These are phyloP conservation scores for Telmatherina bonti DNA, from an alignment of 2,797 vertebrate genomes.

Conservation along the genomic window DNA sequence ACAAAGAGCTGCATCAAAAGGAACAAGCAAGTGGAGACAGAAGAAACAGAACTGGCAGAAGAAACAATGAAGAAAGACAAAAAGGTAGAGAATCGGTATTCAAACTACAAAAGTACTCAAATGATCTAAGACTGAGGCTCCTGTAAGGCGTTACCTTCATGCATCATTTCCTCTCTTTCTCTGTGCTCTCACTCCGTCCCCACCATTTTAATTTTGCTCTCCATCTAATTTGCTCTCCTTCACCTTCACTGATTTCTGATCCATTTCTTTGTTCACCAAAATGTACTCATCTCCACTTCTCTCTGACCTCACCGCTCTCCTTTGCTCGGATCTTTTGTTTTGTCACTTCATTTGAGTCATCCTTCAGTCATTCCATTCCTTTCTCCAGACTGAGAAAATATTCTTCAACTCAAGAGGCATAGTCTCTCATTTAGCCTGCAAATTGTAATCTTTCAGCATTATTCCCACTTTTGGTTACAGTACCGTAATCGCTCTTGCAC, in stretches of 20 bases:
- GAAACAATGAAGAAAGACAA: conserved; percentile 7
- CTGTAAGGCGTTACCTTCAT: conserved; percentile 52
- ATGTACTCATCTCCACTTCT: conserved; percentile 45
- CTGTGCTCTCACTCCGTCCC: conserved; percentile 15
- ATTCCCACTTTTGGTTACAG: not conserved
- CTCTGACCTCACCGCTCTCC: conserved; percentile 30
- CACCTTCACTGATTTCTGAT: conserved; percentile 52
- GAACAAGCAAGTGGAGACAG: conserved; percentile 16
- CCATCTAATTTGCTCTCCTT: conserved; percentile 62
- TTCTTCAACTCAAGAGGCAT: not conserved
- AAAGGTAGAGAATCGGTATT: conserved; percentile 12
- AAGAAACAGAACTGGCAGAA: conserved; percentile 2
- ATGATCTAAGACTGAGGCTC: conserved; percentile 37
- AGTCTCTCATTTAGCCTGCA: not conserved
- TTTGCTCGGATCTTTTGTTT: conserved; percentile 25
- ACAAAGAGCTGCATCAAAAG: conserved; percentile 28
- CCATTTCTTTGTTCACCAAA: conserved; percentile 44
- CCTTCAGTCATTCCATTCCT: conserved; percentile 14
- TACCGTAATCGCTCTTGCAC: not conserved
- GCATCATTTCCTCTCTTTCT: conserved; percentile 36
- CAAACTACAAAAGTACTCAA: conserved; percentile 23
- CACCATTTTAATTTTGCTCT: conserved; percentile 51
- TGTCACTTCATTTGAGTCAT: not conserved
- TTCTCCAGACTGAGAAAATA: conserved; percentile 11
- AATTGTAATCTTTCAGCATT: too few relatives aligned